These are phyloP conservation scores for Acrossocheilus wenchowensis DNA, from an alignment of 2,797 vertebrate species.

Conservation along the genomic window DNA sequence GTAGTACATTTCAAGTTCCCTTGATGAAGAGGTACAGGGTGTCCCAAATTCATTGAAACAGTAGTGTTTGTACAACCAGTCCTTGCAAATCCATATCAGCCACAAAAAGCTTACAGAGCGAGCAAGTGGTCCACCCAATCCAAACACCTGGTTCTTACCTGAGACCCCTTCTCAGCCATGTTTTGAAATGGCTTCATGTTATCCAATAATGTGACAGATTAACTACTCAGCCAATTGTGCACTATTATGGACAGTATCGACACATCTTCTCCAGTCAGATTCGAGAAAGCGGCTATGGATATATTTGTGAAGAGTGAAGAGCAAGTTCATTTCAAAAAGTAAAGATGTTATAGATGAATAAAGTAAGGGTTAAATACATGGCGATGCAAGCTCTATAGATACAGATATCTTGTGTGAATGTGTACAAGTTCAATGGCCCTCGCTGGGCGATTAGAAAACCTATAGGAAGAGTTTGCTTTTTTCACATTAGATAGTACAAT, in stretches of 20 bases:
- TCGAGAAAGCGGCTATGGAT: background rate
- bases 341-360: background rate
- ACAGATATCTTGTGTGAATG: background rate
- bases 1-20: constrained; percentile 76
- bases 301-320: constrained; percentile 27
- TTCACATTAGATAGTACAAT: constrained; percentile 36
- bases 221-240: background rate
- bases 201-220: background rate
- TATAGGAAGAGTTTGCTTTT: constrained; percentile 4
- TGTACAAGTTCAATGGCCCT: background rate
- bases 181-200: background rate
- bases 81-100: constrained; percentile 20
- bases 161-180: background rate
- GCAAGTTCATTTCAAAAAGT: constrained; percentile 16
- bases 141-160: constrained; percentile 16
- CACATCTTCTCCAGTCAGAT: background rate
- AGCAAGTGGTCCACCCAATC: background rate
- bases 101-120: background rate
- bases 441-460: background rate
- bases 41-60: constrained; percentile 77
- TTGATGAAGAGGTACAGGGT: constrained; percentile 84
- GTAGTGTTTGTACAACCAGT: constrained; percentile 13
- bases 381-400: background rate
- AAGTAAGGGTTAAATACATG: constrained; percentile 12
- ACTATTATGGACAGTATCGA: background rate